These are phyloP conservation scores for Phodopus roborovskii DNA, from an alignment of 2,113 vertebrate species.

Conservation along the genomic window DNA sequence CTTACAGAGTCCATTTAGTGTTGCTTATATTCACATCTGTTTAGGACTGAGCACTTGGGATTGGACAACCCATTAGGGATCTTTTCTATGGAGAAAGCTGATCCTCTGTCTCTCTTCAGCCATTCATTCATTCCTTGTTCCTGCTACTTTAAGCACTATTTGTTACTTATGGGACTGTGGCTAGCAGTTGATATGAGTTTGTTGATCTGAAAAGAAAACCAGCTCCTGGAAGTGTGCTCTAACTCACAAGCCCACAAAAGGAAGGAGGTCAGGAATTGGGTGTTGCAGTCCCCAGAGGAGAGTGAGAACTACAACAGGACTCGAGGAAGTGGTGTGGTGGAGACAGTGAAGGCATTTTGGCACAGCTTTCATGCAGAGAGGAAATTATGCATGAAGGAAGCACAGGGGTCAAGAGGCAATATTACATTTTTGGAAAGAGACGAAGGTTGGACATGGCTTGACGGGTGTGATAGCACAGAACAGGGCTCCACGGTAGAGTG, in stretches of 20 bases:
- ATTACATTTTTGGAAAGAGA: slow-evolving; percentile 33
- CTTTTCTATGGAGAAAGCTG: neutral
- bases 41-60: neutral
- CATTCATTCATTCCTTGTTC: no score
- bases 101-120: neutral
- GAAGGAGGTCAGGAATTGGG: slow-evolving; percentile 81
- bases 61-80: neutral
- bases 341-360: slow-evolving; percentile 75
- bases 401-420: slow-evolving; percentile 8
- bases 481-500: neutral
- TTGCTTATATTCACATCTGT: neutral
- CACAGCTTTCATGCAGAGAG: slow-evolving; percentile 24
- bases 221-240: neutral
- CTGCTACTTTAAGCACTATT: neutral
- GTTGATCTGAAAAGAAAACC: slow-evolving; percentile 12
- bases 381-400: slow-evolving; percentile 61
- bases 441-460: neutral
- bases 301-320: slow-evolving; percentile 77
- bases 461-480: neutral
- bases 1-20: neutral
- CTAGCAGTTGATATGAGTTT: neutral
- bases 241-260: slow-evolving; percentile 80
- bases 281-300: slow-evolving; percentile 83
- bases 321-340: slow-evolving; percentile 69
- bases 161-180: neutral